A percentile compares a stretch with the other conserved stretches of the same genome.
These are phyloP conservation scores for Pyrocephalus nanus DNA, from an alignment of 2,797 vertebrate species.

Conservation along the genomic window DNA sequence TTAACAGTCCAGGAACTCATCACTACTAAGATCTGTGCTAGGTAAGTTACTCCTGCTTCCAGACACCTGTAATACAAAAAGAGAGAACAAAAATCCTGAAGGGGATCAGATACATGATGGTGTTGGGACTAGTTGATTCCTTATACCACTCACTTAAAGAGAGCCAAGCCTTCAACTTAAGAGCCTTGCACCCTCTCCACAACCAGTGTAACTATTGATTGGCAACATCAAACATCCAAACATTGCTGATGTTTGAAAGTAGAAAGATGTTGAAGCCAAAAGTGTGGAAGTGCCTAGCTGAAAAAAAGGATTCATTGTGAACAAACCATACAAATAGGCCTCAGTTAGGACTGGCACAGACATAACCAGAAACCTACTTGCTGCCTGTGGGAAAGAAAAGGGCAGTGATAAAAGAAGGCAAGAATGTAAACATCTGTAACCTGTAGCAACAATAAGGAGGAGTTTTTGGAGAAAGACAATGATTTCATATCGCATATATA, in stretches of 20 bases:
- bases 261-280: not conserved
- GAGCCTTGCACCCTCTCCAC: not conserved
- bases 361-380: too few relatives aligned
- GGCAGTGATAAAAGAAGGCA: too few relatives aligned
- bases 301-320: too few relatives aligned
- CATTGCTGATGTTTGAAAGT: not conserved
- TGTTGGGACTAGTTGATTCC: not conserved
- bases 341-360: too few relatives aligned
- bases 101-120: accelerated
- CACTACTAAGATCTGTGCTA: not conserved
- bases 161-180: not conserved
- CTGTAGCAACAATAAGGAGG: too few relatives aligned
- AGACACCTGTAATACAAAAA: not conserved
- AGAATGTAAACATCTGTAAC: too few relatives aligned
- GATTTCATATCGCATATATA: too few relatives aligned
- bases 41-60: not conserved
- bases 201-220: not conserved
- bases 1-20: not conserved
- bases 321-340: too few relatives aligned
- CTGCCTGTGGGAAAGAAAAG: too few relatives aligned
- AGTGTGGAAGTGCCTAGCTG: too few relatives aligned
- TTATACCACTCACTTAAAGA: not conserved
- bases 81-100: not conserved
- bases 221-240: not conserved
- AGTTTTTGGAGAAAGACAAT: too few relatives aligned